phyloP scores from a whole-genome alignment of 2,888 invertebrate species.

The Acleris sparsana region DNA sequence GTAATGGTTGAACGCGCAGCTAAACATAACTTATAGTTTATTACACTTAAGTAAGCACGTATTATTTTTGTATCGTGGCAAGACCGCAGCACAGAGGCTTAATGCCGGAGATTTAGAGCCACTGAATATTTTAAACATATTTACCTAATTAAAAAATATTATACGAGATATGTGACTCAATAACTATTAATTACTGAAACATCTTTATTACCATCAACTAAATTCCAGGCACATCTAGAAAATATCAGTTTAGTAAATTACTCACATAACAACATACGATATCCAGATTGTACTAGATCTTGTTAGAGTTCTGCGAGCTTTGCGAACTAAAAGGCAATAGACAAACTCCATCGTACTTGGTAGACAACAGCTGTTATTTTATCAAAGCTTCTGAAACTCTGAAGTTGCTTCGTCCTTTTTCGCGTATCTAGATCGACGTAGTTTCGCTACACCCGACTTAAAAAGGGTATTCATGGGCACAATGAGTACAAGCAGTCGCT shows the following conservation, averaged over 20 bases:
- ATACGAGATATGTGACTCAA: too few species aligned
- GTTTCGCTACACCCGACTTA: conserved; percentile 14
- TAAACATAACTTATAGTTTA: neutral
- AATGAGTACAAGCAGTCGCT: neutral
- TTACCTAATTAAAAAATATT: too few species aligned
- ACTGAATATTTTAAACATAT: neutral
- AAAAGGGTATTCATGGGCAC: conserved; percentile 4
- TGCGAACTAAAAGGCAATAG: conserved; percentile 20
- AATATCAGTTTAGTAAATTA: conserved; percentile 12
- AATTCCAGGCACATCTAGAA: neutral
- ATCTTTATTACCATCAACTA: neutral
- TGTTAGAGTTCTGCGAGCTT: conserved; percentile 14
- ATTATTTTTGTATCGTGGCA: conserved; percentile 23
- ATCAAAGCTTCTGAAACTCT: conserved; percentile 2
- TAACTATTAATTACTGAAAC: neutral
- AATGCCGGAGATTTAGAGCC: conserved; percentile 16
- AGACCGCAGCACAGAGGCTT: conserved; percentile 14
- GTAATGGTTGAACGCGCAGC: neutral
- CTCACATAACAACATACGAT: neutral
- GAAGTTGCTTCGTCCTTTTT: conserved; percentile 16
- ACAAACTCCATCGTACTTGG: conserved; percentile 10
- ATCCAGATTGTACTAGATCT: conserved; percentile 11
- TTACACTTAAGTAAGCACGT: neutral
- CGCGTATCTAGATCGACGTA: conserved; percentile 29
- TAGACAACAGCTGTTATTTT: conserved; percentile 24